A percentile compares a stretch with the other conserved stretches of the same genome.
Evolutionary conservation across 1,140 invertebrate genomes (phyloP).

Genomic region (Drosophila busckii): DNA sequence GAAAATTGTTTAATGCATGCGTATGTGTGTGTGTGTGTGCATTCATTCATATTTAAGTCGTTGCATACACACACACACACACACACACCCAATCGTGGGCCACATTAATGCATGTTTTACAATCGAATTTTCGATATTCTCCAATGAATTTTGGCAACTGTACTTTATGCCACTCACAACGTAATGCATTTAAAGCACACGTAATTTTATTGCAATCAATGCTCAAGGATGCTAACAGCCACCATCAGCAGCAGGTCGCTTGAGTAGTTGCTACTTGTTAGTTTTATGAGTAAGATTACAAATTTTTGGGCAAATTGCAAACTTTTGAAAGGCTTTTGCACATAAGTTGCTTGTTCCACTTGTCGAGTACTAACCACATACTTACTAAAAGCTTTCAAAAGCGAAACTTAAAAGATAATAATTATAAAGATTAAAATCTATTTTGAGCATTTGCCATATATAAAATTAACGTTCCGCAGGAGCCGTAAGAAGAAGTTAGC

Average conservation of each 20-base stretch:
- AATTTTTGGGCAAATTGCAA: too few species aligned
- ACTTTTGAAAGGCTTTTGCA: too few species aligned
- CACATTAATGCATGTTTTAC: slow-evolving; percentile 67
- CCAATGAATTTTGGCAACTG: slow-evolving; percentile 7
- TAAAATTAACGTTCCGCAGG: too few species aligned
- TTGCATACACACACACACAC: slow-evolving; percentile 6
- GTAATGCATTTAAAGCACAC: slow-evolving; percentile 27
- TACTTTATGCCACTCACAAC: slow-evolving; percentile 13
- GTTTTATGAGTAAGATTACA: too few species aligned
- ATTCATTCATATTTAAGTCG: slow-evolving; percentile 6
- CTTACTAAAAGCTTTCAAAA: too few species aligned
- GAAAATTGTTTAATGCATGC: slow-evolving; percentile 38
- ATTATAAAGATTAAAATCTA: too few species aligned
- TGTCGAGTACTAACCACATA: too few species aligned
- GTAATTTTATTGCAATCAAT: slow-evolving; percentile 35
- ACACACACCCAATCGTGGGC: slow-evolving; percentile 50
- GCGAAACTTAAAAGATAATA: too few species aligned
- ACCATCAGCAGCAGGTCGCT: slow-evolving; percentile 1
- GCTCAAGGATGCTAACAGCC: neutral
- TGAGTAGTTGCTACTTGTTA: neutral
- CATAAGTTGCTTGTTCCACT: too few species aligned
- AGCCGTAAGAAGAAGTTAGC: too few species aligned
- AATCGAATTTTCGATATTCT: slow-evolving; percentile 24
- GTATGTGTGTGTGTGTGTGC: slow-evolving; percentile 1
- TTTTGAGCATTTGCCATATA: too few species aligned